phyloP scores from a whole-genome alignment of 1,140 invertebrate genomes.

The Drosophila tropicalis region DNA sequence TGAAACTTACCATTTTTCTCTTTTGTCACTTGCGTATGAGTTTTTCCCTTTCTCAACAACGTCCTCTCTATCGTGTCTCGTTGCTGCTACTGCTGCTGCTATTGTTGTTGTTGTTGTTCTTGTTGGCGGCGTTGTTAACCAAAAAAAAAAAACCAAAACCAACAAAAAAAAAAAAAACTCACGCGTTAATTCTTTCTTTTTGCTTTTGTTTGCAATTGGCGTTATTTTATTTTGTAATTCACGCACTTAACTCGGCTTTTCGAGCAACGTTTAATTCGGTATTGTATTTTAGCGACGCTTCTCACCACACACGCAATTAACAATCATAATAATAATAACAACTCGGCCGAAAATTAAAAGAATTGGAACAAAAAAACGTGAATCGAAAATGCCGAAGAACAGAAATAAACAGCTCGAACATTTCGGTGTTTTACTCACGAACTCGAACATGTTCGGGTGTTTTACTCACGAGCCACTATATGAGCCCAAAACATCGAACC shows the following conservation, averaged over 20 bases:
- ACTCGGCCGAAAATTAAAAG: constrained; percentile 5
- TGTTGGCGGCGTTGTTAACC: constrained; percentile 18
- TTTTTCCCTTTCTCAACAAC: neutral
- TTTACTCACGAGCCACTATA: too few species aligned
- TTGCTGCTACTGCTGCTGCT: neutral
- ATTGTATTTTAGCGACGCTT: constrained; percentile 6
- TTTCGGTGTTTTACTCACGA: too few species aligned
- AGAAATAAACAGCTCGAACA: too few species aligned
- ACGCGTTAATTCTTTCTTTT: constrained; percentile 10
- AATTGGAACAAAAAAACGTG: too few species aligned
- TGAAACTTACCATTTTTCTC: constrained; percentile 17
- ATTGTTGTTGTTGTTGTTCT: constrained; percentile 12
- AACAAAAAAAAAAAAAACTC: constrained; percentile 11
- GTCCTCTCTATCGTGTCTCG: neutral
- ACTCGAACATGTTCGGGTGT: too few species aligned
- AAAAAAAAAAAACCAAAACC: constrained; percentile 5
- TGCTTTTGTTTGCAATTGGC: constrained; percentile 2
- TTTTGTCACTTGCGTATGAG: neutral
- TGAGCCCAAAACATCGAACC: too few species aligned
- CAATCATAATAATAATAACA: constrained; percentile 19
- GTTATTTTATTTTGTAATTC: constrained; percentile 2
- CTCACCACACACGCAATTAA: constrained; percentile 11
- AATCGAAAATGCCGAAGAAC: too few species aligned
- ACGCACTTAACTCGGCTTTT: neutral
- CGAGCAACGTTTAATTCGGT: neutral